Base-by-base conservation (phyloP, 2,113 vertebrate genomes). In the Phodopus roborovskii region DNA sequence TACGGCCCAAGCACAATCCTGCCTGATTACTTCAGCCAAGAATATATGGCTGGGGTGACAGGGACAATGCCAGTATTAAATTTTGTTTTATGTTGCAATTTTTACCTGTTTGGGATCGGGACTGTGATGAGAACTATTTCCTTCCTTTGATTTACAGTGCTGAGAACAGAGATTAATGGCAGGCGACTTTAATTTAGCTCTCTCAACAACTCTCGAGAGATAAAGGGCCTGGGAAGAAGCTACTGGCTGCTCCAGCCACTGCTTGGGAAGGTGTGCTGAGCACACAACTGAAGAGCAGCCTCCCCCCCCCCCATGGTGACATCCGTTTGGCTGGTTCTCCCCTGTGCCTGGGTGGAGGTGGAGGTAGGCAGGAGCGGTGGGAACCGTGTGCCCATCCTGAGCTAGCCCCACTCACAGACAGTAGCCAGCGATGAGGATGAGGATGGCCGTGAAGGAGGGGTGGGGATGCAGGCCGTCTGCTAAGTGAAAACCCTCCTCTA, bases 91-190 rank as follows among this genome's bases (percentile, higher is more conserved):
- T 95, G 88, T 89, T 97, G 94, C 88, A 85, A 97, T 94, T 95
- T 92, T 97, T 97, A 96, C 96, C 91, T 96, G 95, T 97, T 97
- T 97, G 91, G 92, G 92, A 75, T 96, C 95, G 98, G 97, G 97
- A 97, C 39, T 78, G 94, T 85, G 96, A 97, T 68, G 97, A 97
- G 90, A 77, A 95, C 87, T 88, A 81, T 95, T 97, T 98, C 96
- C 96, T 96, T 84, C 93, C 96, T 98, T 98, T 98, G 98, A 98
- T 98, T 97, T 98, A 90, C 68, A 20, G 79, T 62, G 77, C 75
- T 93, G 70, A 94, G 97, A 98, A 92, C 89, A 92, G 97, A 95
- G 97, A 98, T 97, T 96, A 70, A 88, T 95, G 96, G 95, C n/a
- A 90, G 92, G 75, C 50, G 70, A 94, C 95, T 98, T 98, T 98